phyloP scores from a whole-genome alignment of 2,888 invertebrate genomes.

The Papilio protenor region DNA sequence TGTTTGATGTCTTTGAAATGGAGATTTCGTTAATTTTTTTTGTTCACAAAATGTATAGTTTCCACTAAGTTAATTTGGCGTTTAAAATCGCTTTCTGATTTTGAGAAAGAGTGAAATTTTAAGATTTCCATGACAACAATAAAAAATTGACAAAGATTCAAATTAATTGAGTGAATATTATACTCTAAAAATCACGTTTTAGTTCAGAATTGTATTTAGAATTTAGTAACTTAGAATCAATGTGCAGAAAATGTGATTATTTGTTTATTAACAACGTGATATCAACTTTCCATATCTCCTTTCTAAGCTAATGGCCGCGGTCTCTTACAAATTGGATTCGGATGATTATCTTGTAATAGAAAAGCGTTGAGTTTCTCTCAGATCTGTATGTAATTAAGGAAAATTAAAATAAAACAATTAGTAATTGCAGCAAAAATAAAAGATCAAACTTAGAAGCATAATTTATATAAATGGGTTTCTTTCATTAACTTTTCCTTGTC shows the following conservation, averaged over 20 bases:
- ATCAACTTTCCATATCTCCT: conserved; percentile 22
- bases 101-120: background rate
- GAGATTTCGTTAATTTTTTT: background rate
- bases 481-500: no score
- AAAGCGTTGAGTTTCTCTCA: conserved; percentile 18
- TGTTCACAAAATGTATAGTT: background rate
- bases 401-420: background rate
- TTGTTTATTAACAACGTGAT: conserved; percentile 15
- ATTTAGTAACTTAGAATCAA: conserved; percentile 31
- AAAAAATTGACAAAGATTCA: background rate
- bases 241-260: conserved; percentile 10
- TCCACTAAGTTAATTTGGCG: background rate
- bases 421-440: background rate
- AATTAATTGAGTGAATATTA: background rate
- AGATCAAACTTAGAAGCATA: background rate
- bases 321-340: conserved; percentile 20
- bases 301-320: conserved; percentile 22
- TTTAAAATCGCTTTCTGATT: background rate
- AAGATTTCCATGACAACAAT: background rate
- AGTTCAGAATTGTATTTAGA: no score
- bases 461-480: no score
- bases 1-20: background rate
- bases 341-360: conserved; percentile 14
- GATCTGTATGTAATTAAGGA: background rate
- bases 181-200: no score